Evolutionary conservation across 2,888 invertebrate genomes (phyloP), one percentile per base, ranked within the genome.

Genomic region (Nomada goodeniana): DNA sequence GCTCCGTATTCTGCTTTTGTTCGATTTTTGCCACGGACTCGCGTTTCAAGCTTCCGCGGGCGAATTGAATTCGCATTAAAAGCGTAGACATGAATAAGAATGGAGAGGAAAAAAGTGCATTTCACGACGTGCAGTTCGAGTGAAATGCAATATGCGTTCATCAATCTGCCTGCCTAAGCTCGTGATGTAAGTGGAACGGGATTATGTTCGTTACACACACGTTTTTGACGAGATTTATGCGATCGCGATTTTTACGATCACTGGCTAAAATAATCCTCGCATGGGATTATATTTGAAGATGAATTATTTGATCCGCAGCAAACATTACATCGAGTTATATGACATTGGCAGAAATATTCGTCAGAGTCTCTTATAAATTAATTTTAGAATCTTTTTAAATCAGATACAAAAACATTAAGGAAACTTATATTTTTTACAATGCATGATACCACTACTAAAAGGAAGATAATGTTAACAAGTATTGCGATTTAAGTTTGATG

Each of bases 91-190:
- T n/a, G 55, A 47, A 53, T 47, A 47, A 60, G 52, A 60, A 36
- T 36, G 47, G 44, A 68, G 15, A 52, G 36, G 7, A 36, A 52
- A 60, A 59, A 68, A 68, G 60, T 42, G 53, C 52, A 42, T 42
- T 20, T 53, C 47, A 18, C 26, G 65, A 52, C 60, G 59, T 65
- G 26, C 65, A 64, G 47, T 77, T 59, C 36, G 26, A 55, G 52
- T 20, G 77, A 72, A 47, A 73, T 20, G 72, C 52, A 72, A 61
- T 77, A 72, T 36, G 57, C 73, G 50, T 53, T 68, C 67, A 57
- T 67, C 72, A 44, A 63, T 63, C 63, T 23, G 13, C 13, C 60
- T 36, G 36, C 36, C 60, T 50, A 60, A 61, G 71, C 18, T 71
- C 36, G 23, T 11, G 36, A 44, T 44, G 53, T 42, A 72, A 63